phyloP scores from a whole-genome alignment of 2,888 invertebrate species.

The Serrognathus titanus region DNA sequence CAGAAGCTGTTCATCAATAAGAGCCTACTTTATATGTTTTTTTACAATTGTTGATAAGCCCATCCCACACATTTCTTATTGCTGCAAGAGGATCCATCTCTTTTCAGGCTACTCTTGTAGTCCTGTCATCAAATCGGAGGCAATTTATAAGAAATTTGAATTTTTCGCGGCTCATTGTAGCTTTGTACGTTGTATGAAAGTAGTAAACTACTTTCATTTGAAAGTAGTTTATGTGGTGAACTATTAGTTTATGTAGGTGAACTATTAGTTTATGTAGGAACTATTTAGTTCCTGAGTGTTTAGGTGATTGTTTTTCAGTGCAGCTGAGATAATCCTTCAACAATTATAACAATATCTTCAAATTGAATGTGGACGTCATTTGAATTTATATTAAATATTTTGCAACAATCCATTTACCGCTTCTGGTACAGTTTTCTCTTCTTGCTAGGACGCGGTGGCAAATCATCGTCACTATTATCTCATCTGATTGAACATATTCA shows the following conservation, averaged over 20 bases:
- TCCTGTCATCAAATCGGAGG: constrained; percentile 28
- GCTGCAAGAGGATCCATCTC: constrained; percentile 21
- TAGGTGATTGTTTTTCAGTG: neutral
- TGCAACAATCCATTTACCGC: no score
- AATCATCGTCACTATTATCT: no score
- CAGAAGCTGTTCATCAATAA: constrained; percentile 32
- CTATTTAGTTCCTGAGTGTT: constrained; percentile 2
- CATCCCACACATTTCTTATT: constrained; percentile 25
- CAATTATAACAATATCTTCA: no score
- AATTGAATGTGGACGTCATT: no score
- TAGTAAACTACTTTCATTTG: constrained; percentile 12
- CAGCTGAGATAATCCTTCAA: neutral
- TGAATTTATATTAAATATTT: no score
- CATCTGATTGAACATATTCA: no score
- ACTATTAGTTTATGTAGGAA: no score
- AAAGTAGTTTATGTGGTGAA: no score
- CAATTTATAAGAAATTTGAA: constrained; percentile 27
- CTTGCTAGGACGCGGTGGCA: no score
- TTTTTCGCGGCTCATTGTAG: constrained; percentile 26
- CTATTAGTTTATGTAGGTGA: no score
- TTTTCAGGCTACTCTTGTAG: constrained; percentile 25
- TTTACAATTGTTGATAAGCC: constrained; percentile 23
- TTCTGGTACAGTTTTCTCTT: no score
- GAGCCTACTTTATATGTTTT: constrained; percentile 24
- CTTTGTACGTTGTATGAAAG: constrained; percentile 12